A percentile compares a stretch with the other conserved stretches of the same genome.
Evolutionary conservation across 53 echinoderm and acorn worm genomes (phyloP).

Genomic region (Henricia sp.): DNA sequence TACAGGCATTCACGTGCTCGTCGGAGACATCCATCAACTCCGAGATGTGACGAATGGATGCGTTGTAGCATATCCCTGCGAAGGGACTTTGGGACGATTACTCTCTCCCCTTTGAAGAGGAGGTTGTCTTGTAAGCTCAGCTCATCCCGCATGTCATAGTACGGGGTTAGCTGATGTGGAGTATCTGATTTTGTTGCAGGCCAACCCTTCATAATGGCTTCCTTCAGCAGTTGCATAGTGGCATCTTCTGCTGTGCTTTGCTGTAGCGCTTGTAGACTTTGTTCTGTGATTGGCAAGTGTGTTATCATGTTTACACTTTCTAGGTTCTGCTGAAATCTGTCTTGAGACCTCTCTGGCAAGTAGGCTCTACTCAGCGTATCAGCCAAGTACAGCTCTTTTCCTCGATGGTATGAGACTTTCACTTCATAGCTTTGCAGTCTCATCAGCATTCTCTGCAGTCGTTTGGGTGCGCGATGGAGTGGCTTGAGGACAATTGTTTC

Average conservation of each 20-base stretch:
- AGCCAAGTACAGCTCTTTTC: constrained; percentile 44
- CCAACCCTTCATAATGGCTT: constrained; percentile 26
- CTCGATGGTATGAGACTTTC: constrained; percentile 4
- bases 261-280: constrained; percentile 17
- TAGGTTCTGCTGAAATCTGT: neutral
- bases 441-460: constrained; percentile 41
- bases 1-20: constrained; percentile 68
- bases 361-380: constrained; percentile 44
- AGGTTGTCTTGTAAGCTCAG: neutral
- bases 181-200: neutral
- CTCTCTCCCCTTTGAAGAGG: constrained; percentile 32
- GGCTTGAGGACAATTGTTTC: constrained; percentile 44
- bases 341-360: neutral
- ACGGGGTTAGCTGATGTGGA: neutral
- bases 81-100: constrained; percentile 1
- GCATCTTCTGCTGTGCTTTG: constrained; percentile 18
- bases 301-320: constrained; percentile 55
- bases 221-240: constrained; percentile 6
- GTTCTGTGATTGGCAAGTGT: constrained; percentile 15
- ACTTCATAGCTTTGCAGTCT: constrained; percentile 49
- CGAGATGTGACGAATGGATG: constrained; percentile 42
- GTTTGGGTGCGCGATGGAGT: constrained; percentile 44
- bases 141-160: constrained; percentile 26
- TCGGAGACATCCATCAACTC: constrained; percentile 57
- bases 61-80: constrained; percentile 43